These are phyloP conservation scores for Cryptoprocta ferox DNA, from an alignment of 2,797 vertebrate species.

Conservation along the genomic window DNA sequence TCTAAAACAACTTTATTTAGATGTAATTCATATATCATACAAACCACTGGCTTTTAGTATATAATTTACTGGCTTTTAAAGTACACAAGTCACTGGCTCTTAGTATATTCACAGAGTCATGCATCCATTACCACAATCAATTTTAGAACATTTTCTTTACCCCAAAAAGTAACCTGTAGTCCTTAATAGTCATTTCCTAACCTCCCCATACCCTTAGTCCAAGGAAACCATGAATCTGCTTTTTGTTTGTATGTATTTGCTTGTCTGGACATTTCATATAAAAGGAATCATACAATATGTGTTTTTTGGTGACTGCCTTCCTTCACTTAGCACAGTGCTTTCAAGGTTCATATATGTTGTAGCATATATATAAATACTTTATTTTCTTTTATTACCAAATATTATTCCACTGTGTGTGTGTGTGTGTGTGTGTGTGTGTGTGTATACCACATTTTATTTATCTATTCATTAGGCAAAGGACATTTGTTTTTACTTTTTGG, in stretches of 20 bases:
- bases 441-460: neutral
- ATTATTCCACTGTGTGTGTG: neutral
- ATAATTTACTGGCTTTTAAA: neutral
- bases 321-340: neutral
- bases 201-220: neutral
- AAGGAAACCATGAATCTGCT: neutral
- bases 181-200: neutral
- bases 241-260: neutral
- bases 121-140: neutral
- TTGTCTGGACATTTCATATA: neutral
- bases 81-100: neutral
- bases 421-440: neutral
- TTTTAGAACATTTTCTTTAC: neutral
- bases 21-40: neutral
- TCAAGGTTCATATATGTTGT: neutral
- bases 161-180: neutral
- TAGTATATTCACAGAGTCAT: neutral
- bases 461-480: neutral
- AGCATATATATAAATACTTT: neutral
- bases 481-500: neutral
- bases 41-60: neutral
- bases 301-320: neutral
- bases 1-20: neutral
- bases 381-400: neutral
- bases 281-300: neutral